These are phyloP conservation scores for Intellagama lesueurii DNA, from an alignment of 2,797 vertebrate genomes.

Conservation along the genomic window DNA sequence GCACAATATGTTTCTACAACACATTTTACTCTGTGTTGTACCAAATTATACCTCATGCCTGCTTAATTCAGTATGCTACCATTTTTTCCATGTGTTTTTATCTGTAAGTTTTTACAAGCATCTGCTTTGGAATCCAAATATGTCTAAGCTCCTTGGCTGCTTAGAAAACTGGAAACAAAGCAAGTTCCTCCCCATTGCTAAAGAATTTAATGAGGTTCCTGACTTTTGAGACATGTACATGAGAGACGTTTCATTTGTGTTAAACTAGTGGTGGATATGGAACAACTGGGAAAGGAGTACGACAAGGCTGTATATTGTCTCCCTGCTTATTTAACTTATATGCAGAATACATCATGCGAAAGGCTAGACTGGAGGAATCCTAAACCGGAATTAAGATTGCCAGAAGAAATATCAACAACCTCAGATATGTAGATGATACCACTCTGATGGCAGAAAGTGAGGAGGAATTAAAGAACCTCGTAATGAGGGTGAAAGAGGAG, in stretches of 20 bases:
- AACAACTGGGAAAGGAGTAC: too few species aligned
- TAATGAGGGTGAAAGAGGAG: too few species aligned
- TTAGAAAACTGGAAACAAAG: slow-evolving; percentile 24
- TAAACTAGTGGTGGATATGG: neutral
- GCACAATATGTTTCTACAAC: neutral
- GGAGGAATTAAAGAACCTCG: too few species aligned
- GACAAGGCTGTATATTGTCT: too few species aligned
- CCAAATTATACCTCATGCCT: neutral
- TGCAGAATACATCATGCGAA: too few species aligned
- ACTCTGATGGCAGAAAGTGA: too few species aligned
- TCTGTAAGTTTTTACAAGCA: slow-evolving; percentile 7
- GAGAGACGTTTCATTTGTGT: neutral
- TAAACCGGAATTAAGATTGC: too few species aligned
- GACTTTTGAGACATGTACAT: neutral
- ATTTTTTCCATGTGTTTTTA: neutral
- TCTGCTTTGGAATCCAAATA: slow-evolving; percentile 3
- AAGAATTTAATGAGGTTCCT: slow-evolving; percentile 15
- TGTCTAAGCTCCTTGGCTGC: neutral
- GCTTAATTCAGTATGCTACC: neutral
- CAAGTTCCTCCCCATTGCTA: slow-evolving; percentile 6
- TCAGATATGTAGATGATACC: too few species aligned
- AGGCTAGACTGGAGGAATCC: too few species aligned
- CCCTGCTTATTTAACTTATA: too few species aligned
- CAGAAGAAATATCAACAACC: too few species aligned
- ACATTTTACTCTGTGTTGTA: slow-evolving; percentile 1